Conservation (phyloP, 2,113 vertebrate genomes). For the Tyrannus savana region DNA sequence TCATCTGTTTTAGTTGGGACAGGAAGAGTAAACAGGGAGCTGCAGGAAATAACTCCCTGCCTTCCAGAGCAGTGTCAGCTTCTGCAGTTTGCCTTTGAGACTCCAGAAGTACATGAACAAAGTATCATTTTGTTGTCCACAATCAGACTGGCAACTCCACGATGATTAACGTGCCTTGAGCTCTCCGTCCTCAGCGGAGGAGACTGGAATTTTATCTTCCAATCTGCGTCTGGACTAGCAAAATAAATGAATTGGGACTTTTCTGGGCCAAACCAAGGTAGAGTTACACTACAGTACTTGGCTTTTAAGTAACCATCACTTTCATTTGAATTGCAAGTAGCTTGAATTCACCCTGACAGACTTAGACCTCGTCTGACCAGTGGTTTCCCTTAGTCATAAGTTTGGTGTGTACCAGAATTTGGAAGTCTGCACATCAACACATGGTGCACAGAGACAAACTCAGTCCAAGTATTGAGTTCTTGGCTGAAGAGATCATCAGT, state of each 20-base stretch:
- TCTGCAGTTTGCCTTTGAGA: background rate
- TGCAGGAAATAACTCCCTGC: slow-evolving; percentile 12
- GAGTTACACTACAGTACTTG: background rate
- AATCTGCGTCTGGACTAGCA: background rate
- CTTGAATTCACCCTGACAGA: background rate
- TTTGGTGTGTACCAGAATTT: background rate
- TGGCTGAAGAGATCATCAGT: background rate
- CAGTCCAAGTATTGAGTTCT: background rate
- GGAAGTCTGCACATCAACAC: background rate
- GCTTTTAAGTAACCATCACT: slow-evolving; percentile 18
- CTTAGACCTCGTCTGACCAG: background rate
- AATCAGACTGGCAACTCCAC: background rate
- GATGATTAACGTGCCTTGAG: background rate
- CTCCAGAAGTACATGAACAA: background rate
- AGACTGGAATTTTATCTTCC: slow-evolving; percentile 24
- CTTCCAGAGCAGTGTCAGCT: background rate
- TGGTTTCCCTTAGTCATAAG: slow-evolving; percentile 23
- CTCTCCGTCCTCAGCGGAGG: background rate
- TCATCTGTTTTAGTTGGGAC: background rate
- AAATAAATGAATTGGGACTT: background rate
- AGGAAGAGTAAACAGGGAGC: background rate
- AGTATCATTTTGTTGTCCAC: background rate
- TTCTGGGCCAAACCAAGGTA: background rate
- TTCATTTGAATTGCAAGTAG: slow-evolving; percentile 24
- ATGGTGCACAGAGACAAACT: background rate